These are phyloP conservation scores for Pseudanteris insignis DNA, from an alignment of 2,888 invertebrate genomes.

Conservation along the genomic window DNA sequence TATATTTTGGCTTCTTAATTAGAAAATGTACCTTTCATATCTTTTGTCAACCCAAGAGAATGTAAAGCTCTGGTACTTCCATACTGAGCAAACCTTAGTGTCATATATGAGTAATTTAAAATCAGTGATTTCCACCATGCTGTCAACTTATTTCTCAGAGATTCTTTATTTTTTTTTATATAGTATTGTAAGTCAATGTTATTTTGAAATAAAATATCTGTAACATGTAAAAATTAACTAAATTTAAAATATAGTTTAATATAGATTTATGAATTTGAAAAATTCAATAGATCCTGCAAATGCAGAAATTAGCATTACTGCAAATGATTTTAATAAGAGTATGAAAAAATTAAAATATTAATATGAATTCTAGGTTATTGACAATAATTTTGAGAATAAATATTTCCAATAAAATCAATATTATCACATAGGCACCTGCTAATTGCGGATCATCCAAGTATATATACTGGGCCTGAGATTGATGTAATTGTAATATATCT, in stretches of 20 bases:
- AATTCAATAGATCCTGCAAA: too few relatives aligned
- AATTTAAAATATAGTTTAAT: constrained; percentile 1
- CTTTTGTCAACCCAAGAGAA: constrained; percentile 72
- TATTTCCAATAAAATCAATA: too few relatives aligned
- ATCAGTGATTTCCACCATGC: constrained; percentile 74
- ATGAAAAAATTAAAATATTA: background rate
- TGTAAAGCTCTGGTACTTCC: constrained; percentile 75
- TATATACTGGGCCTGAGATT: constrained; percentile 68
- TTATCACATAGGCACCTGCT: constrained; percentile 51
- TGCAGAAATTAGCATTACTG: too few relatives aligned
- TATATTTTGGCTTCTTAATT: too few relatives aligned
- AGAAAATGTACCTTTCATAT: too few relatives aligned
- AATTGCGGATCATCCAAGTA: constrained; percentile 69
- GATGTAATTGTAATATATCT: constrained; percentile 63
- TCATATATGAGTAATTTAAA: constrained; percentile 74
- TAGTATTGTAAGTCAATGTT: constrained; percentile 50
- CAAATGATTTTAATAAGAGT: constrained; percentile 4
- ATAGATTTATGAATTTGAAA: too few relatives aligned
- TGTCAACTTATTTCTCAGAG: constrained; percentile 49
- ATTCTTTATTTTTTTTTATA: constrained; percentile 45
- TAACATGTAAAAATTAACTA: background rate
- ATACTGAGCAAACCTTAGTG: constrained; percentile 74
- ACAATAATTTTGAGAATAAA: background rate
- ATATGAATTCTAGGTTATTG: too few relatives aligned
- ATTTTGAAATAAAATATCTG: constrained; percentile 52